These are phyloP conservation scores for Montipora capricornis DNA, from an alignment of 64 coral and sea anemone genomes.

Conservation along the genomic window DNA sequence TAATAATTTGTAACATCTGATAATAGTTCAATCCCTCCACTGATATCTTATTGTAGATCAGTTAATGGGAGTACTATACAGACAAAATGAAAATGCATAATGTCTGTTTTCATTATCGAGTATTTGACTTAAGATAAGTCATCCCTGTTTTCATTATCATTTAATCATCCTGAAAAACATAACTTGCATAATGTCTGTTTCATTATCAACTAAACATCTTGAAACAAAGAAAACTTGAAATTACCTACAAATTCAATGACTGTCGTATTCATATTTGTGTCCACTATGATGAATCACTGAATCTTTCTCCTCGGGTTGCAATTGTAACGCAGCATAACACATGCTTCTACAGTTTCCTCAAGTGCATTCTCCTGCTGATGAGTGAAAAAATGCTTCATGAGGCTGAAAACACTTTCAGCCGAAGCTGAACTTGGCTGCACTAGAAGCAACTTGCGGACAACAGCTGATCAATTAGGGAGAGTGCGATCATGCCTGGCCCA, in stretches of 20 bases:
- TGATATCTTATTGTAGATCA: too few species aligned
- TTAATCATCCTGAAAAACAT: too few species aligned
- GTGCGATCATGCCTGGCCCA: slow-evolving; percentile 74
- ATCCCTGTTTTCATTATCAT: too few species aligned
- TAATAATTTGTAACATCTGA: neutral
- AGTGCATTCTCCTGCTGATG: slow-evolving; percentile 70
- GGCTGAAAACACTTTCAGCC: slow-evolving; percentile 77
- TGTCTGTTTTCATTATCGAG: too few species aligned
- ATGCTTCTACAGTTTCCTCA: slow-evolving; percentile 75
- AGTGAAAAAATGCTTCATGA: slow-evolving; percentile 72
- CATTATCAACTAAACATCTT: too few species aligned
- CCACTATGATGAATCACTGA: neutral
- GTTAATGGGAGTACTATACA: too few species aligned
- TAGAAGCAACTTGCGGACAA: slow-evolving; percentile 72
- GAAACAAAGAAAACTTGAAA: too few species aligned
- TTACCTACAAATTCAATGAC: neutral
- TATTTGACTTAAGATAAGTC: too few species aligned
- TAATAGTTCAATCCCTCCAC: too few species aligned
- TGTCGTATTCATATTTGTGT: neutral
- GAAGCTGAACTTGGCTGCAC: slow-evolving; percentile 82
- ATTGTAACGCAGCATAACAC: neutral
- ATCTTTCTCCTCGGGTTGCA: neutral
- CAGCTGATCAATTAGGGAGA: slow-evolving; percentile 75
- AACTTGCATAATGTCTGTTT: too few species aligned
- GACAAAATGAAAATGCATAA: too few species aligned